Evolutionary conservation across 2,797 vertebrate species (phyloP).

Genomic region (Trachurus trachurus): DNA sequence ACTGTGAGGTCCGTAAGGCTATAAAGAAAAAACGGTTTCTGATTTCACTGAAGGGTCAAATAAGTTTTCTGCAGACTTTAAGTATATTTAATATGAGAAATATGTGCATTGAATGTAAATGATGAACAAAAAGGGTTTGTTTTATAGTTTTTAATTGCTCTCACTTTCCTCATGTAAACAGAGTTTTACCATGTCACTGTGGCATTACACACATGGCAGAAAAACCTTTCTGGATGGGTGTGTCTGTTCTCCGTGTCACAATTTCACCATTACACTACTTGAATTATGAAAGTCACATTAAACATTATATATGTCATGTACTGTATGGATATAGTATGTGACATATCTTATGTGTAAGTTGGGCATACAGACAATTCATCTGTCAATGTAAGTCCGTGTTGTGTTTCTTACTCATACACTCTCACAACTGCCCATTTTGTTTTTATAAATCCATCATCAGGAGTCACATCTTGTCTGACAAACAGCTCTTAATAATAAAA

Average conservation of each 20-base stretch:
- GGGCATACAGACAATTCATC: constrained; percentile 2
- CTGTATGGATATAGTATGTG: not conserved
- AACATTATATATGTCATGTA: too few relatives aligned
- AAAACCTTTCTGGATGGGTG: too few relatives aligned
- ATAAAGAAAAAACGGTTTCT: not conserved
- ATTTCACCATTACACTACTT: not conserved
- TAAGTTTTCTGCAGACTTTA: rapidly evolving
- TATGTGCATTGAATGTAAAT: constrained; percentile 4
- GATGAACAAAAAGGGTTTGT: not conserved
- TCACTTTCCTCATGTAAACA: not conserved
- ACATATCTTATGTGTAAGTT: not conserved
- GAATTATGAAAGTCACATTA: not conserved
- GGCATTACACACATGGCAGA: not conserved
- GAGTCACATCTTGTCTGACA: constrained; percentile 65
- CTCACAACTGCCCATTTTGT: constrained; percentile 42
- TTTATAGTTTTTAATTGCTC: not conserved
- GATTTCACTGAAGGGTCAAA: not conserved
- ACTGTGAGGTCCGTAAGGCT: not conserved
- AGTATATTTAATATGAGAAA: not conserved
- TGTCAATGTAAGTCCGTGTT: constrained; percentile 42
- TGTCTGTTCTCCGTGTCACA: not conserved
- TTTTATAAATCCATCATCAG: constrained; percentile 64
- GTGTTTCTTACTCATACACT: constrained; percentile 22
- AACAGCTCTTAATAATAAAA: constrained; percentile 65
- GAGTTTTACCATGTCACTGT: not conserved